phyloP scores from a whole-genome alignment of 2,888 invertebrate species.

The Cecidostiba fungosa region DNA sequence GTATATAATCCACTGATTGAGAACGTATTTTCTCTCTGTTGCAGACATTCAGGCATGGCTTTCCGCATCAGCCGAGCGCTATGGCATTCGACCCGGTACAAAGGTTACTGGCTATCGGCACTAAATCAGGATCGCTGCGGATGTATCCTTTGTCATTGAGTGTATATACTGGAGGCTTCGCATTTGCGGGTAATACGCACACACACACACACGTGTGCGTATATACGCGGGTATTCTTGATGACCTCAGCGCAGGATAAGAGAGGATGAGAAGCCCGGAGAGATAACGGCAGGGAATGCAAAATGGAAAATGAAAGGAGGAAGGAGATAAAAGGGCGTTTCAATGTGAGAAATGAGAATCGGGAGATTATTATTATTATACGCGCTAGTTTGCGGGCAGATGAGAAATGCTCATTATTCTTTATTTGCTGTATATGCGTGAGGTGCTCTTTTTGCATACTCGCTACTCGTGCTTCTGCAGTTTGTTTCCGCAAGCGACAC shows the following conservation, averaged over 20 bases:
- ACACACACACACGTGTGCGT: not conserved
- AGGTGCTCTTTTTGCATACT: not conserved
- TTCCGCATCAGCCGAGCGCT: constrained; percentile 98
- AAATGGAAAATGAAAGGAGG: constrained; percentile 41
- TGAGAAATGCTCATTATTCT: constrained; percentile 30
- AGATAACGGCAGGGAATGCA: constrained; percentile 27
- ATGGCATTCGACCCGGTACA: constrained; percentile 99
- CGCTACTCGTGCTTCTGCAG: not conserved
- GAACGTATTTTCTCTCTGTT: constrained; percentile 79
- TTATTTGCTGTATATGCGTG: not conserved
- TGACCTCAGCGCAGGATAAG: constrained; percentile 40
- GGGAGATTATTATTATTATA: constrained; percentile 48
- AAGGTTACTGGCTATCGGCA: constrained; percentile 97
- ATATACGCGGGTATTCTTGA: not conserved
- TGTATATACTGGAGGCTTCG: not conserved
- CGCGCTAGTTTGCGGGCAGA: constrained; percentile 10
- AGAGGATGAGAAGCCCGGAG: constrained; percentile 31
- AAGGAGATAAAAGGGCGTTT: constrained; percentile 19
- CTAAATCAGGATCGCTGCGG: constrained; percentile 95
- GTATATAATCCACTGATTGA: constrained; percentile 43
- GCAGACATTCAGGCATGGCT: constrained; percentile 98
- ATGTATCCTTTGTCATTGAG: constrained; percentile 91
- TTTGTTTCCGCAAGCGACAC: too few relatives aligned
- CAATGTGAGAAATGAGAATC: constrained; percentile 43
- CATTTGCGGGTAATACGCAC: not conserved